Percentiles rank a stretch among this genome's conserved stretches.
Conservation (phyloP, 2,797 vertebrate genomes). For the Crenuchus spilurus region DNA sequence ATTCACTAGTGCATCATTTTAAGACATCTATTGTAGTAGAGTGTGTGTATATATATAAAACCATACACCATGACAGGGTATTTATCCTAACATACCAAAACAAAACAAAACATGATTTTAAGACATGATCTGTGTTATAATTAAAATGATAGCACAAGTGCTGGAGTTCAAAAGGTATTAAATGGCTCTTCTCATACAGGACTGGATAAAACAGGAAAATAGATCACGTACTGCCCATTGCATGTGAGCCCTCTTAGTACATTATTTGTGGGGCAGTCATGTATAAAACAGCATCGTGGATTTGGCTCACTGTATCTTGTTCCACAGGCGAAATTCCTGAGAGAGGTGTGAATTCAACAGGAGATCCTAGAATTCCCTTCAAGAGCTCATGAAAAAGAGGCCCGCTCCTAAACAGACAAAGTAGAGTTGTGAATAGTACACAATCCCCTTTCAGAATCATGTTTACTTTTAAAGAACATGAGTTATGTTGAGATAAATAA, state of each 20-base stretch:
- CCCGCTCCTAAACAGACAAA: slow-evolving; percentile 3
- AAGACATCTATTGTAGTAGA: neutral
- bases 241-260: neutral
- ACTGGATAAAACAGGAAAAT: neutral
- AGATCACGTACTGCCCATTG: neutral
- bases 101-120: neutral
- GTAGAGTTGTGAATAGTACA: no score
- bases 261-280: neutral
- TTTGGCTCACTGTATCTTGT: neutral
- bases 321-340: neutral
- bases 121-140: neutral
- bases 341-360: neutral
- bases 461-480: no score
- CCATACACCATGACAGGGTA: neutral
- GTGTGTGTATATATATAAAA: no score
- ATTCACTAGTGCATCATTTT: neutral
- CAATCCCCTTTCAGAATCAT: no score
- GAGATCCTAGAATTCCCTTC: neutral
- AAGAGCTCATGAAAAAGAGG: neutral
- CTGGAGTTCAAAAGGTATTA: neutral
- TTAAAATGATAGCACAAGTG: neutral
- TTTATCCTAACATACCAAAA: neutral
- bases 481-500: no score
- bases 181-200: no score
- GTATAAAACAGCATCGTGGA: neutral